Conservation (phyloP, 2,797 vertebrate species). For the Siniperca obscura region DNA sequence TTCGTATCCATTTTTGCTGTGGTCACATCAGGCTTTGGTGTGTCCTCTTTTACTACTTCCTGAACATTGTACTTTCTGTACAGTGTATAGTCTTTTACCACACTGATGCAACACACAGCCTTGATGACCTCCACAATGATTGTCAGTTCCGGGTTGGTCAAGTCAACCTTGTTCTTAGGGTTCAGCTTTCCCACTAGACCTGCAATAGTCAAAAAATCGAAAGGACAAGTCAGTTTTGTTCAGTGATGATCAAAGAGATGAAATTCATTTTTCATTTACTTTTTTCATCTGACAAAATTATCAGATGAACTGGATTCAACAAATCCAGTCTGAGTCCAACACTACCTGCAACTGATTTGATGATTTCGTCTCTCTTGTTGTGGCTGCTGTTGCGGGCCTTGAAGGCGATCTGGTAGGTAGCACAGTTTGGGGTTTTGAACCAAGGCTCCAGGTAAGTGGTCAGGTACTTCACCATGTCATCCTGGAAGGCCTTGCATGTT, state of each 20-base stretch:
- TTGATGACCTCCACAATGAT: constrained; percentile 96
- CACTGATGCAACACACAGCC: constrained; percentile 93
- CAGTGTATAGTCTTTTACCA: constrained; percentile 92
- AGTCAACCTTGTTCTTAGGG: constrained; percentile 94
- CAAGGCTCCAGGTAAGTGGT: constrained; percentile 92
- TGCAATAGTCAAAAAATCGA: constrained; percentile 48
- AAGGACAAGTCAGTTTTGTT: neutral
- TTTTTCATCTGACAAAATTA: neutral
- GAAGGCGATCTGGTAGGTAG: constrained; percentile 93
- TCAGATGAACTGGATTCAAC: too few species aligned
- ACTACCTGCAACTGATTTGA: constrained; percentile 93
- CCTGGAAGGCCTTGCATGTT: constrained; percentile 94
- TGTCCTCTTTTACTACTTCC: constrained; percentile 89
- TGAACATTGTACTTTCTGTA: constrained; percentile 97
- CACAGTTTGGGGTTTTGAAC: constrained; percentile 93
- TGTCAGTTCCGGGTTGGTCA: constrained; percentile 92
- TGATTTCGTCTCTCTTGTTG: constrained; percentile 93
- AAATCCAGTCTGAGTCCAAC: neutral
- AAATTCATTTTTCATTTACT: neutral
- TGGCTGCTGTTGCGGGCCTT: constrained; percentile 96
- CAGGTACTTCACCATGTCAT: constrained; percentile 93
- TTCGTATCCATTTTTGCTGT: constrained; percentile 2
- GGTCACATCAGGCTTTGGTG: constrained; percentile 51
- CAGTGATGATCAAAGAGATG: neutral
- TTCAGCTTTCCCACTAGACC: constrained; percentile 93